Evolutionary conservation across 2,888 invertebrate species (phyloP).

Genomic region (Drosophila macrospina): DNA sequence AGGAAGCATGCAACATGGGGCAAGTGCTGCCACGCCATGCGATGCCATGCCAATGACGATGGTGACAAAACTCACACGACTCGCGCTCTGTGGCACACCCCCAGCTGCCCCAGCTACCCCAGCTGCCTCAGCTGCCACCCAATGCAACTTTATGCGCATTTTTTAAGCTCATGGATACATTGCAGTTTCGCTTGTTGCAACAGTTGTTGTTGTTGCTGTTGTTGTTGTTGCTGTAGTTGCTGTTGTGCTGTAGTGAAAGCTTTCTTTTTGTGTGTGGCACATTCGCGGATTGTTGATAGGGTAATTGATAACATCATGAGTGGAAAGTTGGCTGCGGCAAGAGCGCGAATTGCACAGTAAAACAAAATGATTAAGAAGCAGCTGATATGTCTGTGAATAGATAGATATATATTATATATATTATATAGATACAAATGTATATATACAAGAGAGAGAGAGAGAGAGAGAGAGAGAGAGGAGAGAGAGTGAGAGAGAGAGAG

Average conservation of each 20-base stretch:
- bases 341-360: constrained; percentile 3
- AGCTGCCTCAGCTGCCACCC: constrained; percentile 28
- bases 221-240: too few relatives aligned
- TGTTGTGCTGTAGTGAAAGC: constrained; percentile 9
- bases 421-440: too few relatives aligned
- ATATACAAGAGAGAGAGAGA: too few relatives aligned
- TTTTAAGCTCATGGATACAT: constrained; percentile 44
- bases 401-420: not conserved
- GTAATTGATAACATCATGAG: constrained; percentile 39
- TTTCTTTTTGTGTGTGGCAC: constrained; percentile 21
- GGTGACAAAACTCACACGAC: constrained; percentile 55
- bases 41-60: constrained; percentile 21
- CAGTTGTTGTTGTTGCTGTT: constrained; percentile 10
- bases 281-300: constrained; percentile 43
- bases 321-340: constrained; percentile 5
- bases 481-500: too few relatives aligned
- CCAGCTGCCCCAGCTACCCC: constrained; percentile 31
- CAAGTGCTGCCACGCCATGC: not conserved
- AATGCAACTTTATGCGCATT: constrained; percentile 70
- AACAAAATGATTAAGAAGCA: not conserved
- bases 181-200: constrained; percentile 22
- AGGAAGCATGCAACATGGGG: constrained; percentile 29
- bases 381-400: not conserved
- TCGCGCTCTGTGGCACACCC: constrained; percentile 32
- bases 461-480: too few relatives aligned